Evolutionary conservation across 92 coral and sea anemone genomes (phyloP).

Genomic region (Bergia puertoricense): DNA sequence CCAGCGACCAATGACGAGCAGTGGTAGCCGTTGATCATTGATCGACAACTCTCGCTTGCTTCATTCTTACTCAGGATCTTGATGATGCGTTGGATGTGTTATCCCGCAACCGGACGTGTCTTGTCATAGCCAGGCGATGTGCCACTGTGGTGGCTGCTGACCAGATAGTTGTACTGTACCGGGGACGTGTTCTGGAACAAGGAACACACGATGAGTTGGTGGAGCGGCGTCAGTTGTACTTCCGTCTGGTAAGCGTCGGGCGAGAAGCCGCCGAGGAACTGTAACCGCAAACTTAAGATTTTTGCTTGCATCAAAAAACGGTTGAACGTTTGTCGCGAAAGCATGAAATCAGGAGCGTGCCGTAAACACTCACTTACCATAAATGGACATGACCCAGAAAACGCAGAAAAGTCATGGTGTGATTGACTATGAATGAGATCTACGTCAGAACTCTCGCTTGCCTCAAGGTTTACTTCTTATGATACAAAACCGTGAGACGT

Average conservation of each 20-base stretch:
- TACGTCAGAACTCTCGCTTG: not conserved
- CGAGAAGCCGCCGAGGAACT: constrained; percentile 37
- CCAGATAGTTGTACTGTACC: constrained; percentile 73
- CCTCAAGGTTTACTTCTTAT: not conserved
- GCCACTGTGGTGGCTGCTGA: constrained; percentile 81
- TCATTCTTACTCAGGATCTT: constrained; percentile 56
- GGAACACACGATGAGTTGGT: constrained; percentile 74
- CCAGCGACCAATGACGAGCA: too few species aligned
- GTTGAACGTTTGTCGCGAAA: not conserved
- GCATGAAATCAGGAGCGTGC: not conserved
- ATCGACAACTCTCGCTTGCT: too few species aligned
- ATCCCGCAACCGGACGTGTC: constrained; percentile 69
- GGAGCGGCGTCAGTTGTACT: constrained; percentile 53
- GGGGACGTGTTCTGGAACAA: constrained; percentile 86
- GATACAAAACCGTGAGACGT: not conserved
- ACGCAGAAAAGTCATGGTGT: too few species aligned
- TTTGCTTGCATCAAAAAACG: not conserved
- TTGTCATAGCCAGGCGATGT: constrained; percentile 76
- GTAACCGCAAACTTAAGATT: constrained; percentile 4
- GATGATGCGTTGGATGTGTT: constrained; percentile 61
- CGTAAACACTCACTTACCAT: not conserved
- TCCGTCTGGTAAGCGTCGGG: constrained; percentile 51
- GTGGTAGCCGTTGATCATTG: too few species aligned
- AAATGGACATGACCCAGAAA: too few species aligned
- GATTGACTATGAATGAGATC: not conserved